Evolutionary conservation across 2,888 invertebrate species (phyloP), one percentile per base, ranked within the genome.

Genomic region (Vannuccia rotundouncinata): DNA sequence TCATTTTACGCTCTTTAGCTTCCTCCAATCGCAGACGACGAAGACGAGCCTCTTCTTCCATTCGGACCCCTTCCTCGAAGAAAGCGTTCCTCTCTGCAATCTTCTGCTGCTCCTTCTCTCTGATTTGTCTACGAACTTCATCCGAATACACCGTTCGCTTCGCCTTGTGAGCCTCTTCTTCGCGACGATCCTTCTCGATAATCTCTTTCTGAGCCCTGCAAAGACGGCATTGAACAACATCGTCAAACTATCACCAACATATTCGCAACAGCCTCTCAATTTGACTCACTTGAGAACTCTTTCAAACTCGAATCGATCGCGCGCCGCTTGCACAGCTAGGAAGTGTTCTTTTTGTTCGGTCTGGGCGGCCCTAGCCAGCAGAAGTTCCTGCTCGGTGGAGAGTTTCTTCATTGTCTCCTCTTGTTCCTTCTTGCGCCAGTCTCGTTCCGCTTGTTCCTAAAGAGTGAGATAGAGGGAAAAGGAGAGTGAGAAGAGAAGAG

Each of bases 301-400:
- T 81, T 88, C 88, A 83, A 88, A 88, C 82, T 88, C 88, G 5
- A 85, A 84, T 30, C 87, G 83, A 81, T 88, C 88, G 29, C 87
- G 82, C 79, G 87, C 86, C 10, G 88, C 88, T 83, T 88, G 87
- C 2, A 87, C 86, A 5, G 88, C 88, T 79, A 87, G 83, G 83
- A 85, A 86, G 82, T 87, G 88, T 81, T 88, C 87, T 83, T 88
- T 88, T 83, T 87, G 86, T 31, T 85, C 83, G 85, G 86, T 86
- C 83, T 88, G 88, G 66, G 84, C 83, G 60, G 85, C 83, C 30
- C 88, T 83, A 0, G 88, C 87, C n/a, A 84, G 82, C 77, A 85
- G 86, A 82, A 88, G 82, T 85, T 86, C 86, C 1, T 83, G 84
- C 80, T 88, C 87, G 17, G 84, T 85, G 81, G 85, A 85, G 0